These are phyloP conservation scores for Cephus runcator DNA, from an alignment of 2,888 invertebrate species.

Conservation along the genomic window DNA sequence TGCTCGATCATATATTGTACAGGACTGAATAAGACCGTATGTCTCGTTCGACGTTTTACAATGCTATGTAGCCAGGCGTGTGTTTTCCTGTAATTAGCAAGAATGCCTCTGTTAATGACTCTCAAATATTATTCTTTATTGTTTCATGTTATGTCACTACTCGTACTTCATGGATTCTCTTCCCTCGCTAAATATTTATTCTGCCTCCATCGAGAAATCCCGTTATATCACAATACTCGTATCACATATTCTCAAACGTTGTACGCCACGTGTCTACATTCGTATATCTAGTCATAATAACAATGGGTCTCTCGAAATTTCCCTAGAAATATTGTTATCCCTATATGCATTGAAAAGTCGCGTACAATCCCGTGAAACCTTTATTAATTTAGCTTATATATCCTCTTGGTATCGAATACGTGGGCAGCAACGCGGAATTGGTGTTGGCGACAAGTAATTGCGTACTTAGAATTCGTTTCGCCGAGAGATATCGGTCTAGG, in stretches of 20 bases:
- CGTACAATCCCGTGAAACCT: not conserved
- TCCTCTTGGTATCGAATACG: not conserved
- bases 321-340: not conserved
- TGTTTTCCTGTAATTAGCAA: not conserved
- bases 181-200: not conserved
- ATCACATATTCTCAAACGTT: not conserved
- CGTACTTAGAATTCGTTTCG: slow-evolving; percentile 3
- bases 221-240: not conserved
- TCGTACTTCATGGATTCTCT: not conserved
- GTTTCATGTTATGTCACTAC: not conserved
- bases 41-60: not conserved
- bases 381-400: not conserved
- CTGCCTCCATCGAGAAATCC: not conserved
- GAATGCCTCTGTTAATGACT: not conserved
- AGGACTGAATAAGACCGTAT: too few species aligned
- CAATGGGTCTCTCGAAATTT: not conserved
- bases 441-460: slow-evolving; percentile 1
- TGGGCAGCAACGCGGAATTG: not conserved
- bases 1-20: too few species aligned
- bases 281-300: not conserved
- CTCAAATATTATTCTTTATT: not conserved
- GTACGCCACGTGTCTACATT: not conserved
- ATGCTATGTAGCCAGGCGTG: not conserved
- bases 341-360: not conserved
- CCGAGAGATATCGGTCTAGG: not conserved